A percentile compares a stretch with the other conserved stretches of the same genome.
These are phyloP conservation scores for Leistus spinibarbis DNA, from an alignment of 2,888 invertebrate genomes.

Conservation along the genomic window DNA sequence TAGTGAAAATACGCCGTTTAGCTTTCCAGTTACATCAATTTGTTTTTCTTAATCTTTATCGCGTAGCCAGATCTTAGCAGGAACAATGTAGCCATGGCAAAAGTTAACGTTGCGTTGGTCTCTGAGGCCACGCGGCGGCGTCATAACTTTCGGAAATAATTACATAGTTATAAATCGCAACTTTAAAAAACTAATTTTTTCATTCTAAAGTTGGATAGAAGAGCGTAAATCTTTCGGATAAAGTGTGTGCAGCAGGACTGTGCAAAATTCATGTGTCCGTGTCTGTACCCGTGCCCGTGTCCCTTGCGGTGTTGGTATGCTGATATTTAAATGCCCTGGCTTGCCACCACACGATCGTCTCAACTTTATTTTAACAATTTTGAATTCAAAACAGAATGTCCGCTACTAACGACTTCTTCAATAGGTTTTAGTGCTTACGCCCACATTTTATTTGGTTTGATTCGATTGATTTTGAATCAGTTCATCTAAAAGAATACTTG, in stretches of 20 bases:
- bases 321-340: not conserved
- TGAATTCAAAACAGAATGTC: constrained; percentile 23
- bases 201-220: constrained; percentile 36
- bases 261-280: constrained; percentile 21
- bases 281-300: not conserved
- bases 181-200: constrained; percentile 36
- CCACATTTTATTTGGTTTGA: too few relatives aligned
- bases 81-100: not conserved
- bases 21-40: constrained; percentile 27
- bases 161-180: constrained; percentile 36
- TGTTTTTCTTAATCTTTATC: constrained; percentile 24
- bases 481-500: too few relatives aligned
- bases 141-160: constrained; percentile 36
- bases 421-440: not conserved
- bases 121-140: constrained; percentile 14
- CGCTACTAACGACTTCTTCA: not conserved
- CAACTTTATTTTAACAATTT: constrained; percentile 26
- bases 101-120: not conserved
- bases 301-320: not conserved
- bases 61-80: not conserved
- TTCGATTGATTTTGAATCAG: too few relatives aligned
- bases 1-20: not conserved
- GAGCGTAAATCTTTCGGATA: constrained; percentile 34
- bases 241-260: constrained; percentile 26
- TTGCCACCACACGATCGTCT: not conserved